These are phyloP conservation scores for Lemur catta DNA, from an alignment of 2,797 vertebrate species.

Conservation along the genomic window DNA sequence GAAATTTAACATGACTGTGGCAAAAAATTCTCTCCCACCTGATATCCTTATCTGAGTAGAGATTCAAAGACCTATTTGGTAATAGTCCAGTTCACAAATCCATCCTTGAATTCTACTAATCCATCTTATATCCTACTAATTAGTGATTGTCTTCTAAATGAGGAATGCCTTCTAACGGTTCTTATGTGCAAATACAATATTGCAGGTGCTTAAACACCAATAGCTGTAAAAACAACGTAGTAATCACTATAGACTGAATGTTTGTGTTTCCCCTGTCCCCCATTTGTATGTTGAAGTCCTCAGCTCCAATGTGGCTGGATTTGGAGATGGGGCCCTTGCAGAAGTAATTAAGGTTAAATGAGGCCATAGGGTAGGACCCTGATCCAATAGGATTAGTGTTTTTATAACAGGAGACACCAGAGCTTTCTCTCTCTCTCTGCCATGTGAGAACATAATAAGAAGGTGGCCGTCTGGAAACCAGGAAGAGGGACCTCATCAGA, in stretches of 20 bases:
- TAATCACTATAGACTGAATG: neutral
- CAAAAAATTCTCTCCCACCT: neutral
- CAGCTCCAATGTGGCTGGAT: neutral
- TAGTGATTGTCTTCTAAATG: neutral
- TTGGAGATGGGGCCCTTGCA: neutral
- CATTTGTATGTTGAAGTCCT: neutral
- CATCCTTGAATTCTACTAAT: neutral
- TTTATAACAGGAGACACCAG: neutral
- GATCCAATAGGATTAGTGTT: neutral
- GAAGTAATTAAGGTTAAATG: neutral
- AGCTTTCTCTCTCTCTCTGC: no score
- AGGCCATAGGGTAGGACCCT: neutral
- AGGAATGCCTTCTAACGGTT: neutral
- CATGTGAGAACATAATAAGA: neutral
- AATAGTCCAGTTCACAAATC: neutral
- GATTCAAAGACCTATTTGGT: neutral
- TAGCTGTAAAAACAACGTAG: neutral
- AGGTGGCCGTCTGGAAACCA: neutral
- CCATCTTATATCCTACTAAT: neutral
- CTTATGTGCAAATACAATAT: neutral
- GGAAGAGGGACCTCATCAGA: neutral
- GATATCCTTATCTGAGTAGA: neutral
- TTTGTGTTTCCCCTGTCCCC: neutral
- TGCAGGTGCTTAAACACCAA: conserved; percentile 18
- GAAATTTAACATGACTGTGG: neutral